These are phyloP conservation scores for Trichacis sp. DNA, from an alignment of 2,888 invertebrate species.

Conservation along the genomic window DNA sequence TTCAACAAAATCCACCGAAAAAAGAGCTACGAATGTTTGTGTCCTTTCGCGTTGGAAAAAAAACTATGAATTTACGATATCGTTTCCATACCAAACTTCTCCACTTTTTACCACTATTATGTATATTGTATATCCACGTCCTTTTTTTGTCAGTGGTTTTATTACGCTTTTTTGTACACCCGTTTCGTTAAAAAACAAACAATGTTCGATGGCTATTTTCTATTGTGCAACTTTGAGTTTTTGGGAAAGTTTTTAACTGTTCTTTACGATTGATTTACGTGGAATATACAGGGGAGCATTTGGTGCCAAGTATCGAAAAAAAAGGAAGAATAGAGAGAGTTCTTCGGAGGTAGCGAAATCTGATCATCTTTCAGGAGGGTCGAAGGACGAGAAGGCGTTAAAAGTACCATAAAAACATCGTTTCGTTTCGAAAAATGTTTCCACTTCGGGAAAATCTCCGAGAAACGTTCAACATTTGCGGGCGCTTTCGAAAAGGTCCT, in stretches of 20 bases:
- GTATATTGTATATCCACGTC: not conserved
- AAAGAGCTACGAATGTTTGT: no score
- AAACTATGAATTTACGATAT: not conserved
- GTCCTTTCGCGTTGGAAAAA: no score
- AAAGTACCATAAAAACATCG: not conserved
- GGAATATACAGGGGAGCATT: not conserved
- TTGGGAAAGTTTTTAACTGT: not conserved
- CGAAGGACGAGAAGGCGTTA: slow-evolving; percentile 6
- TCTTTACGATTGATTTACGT: not conserved
- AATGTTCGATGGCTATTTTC: no score
- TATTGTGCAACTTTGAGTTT: no score
- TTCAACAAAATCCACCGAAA: no score
- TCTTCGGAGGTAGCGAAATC: not conserved
- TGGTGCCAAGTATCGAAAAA: not conserved
- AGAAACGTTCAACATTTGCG: not conserved
- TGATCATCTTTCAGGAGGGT: not conserved
- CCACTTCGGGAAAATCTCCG: not conserved
- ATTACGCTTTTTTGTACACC: not conserved
- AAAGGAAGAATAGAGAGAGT: not conserved
- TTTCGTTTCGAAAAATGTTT: not conserved
- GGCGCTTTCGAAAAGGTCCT: slow-evolving; percentile 26
- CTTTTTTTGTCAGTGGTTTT: not conserved
- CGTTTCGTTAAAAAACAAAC: not conserved
- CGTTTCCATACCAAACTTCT: not conserved
- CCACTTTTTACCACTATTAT: not conserved